Evolutionary conservation across 2,797 vertebrate genomes (phyloP), one percentile per base, ranked within the genome.

Genomic region (Setipinna tenuifilis): DNA sequence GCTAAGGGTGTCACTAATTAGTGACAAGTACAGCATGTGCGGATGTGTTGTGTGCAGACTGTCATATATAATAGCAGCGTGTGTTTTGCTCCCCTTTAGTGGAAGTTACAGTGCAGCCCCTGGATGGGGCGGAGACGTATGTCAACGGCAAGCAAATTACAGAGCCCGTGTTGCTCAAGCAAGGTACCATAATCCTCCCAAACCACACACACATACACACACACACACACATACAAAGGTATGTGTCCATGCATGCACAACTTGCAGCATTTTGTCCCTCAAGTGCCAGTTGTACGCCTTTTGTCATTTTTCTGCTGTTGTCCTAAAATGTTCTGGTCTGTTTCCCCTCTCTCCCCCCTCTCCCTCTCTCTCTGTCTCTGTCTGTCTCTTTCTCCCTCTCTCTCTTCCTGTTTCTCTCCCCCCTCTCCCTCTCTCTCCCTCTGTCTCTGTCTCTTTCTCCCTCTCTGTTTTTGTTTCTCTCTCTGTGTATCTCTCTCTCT

Each of bases 101-200:
- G 85, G 94, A 97, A 31, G 96, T 97, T 65, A 96, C 94, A 12
- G 83, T 97, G 88, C 96, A 96, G 88, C 96, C 96, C 21, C 96
- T 96, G 90, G 96, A 96, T 23, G 93, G 94, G n/a, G 96, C 96
- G 1, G 96, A 97, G 92, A 97, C 96, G 0, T 97, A 97, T 0
- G 96, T 97, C 28, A 97, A 97, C 54, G 96, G 96, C 90, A 97
- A 97, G 90, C 94, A 95, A 80, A 96, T 96, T 25, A 90, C 95
- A 61, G 95, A 96, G 78, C 94, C 95, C 0, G 95, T 97, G 82
- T 94, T 96, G 83, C 59, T 97, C 23, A 96, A 96, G 84, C 97
- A 96, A 91, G 96, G 96, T 97, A 88, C 78, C 61, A 84, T n/a
- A 44, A 31, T 46, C 25, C 65, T 16, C 65, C 28, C 71, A 78